A percentile compares a stretch with the other conserved stretches of the same genome.
Conservation (phyloP, 2,888 invertebrate species). For the Torymus tubicola region DNA sequence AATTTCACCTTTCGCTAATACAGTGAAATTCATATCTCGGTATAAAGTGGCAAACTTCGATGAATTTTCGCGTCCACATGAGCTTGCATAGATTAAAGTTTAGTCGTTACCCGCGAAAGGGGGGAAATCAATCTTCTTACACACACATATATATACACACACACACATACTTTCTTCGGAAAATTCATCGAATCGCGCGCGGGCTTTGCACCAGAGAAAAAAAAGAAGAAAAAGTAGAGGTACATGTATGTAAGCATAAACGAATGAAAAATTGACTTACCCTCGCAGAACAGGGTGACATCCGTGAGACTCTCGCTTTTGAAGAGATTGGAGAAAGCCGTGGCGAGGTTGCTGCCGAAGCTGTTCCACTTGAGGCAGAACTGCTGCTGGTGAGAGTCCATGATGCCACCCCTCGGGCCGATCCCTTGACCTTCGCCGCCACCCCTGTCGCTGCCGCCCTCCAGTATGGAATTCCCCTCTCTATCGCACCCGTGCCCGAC, state of each 20-base stretch:
- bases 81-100: too few relatives aligned
- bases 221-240: too few relatives aligned
- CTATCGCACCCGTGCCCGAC: constrained; percentile 73
- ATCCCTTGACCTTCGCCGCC: constrained; percentile 69
- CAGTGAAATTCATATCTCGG: too few relatives aligned
- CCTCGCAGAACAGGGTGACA: constrained; percentile 95
- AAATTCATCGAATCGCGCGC: too few relatives aligned
- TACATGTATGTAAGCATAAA: background rate
- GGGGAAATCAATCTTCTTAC: too few relatives aligned
- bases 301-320: constrained; percentile 95
- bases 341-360: constrained; percentile 94
- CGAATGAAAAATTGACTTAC: constrained; percentile 78
- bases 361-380: constrained; percentile 98
- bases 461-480: constrained; percentile 70
- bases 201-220: too few relatives aligned
- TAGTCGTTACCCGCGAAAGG: too few relatives aligned
- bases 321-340: constrained; percentile 94
- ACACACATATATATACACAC: too few relatives aligned
- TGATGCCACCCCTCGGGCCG: constrained; percentile 78
- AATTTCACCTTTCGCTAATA: too few relatives aligned
- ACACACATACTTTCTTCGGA: too few relatives aligned
- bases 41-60: too few relatives aligned
- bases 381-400: constrained; percentile 93
- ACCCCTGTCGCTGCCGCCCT: constrained; percentile 72
- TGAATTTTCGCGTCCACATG: too few relatives aligned